Evolutionary conservation across 2,797 vertebrate species (phyloP).

Genomic region (Rhincodon typus): DNA sequence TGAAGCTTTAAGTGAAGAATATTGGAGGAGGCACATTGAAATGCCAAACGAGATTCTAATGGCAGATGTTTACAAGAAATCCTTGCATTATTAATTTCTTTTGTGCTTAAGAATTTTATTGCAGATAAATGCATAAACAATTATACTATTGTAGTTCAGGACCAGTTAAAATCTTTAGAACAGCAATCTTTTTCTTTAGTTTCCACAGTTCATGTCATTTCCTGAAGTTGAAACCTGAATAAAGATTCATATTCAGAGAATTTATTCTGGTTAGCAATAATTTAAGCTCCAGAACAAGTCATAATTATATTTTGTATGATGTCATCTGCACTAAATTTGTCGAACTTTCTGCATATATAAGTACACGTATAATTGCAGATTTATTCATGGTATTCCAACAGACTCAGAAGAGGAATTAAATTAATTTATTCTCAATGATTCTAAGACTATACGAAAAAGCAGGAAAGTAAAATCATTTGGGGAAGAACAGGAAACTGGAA

Average conservation of each 20-base stretch:
- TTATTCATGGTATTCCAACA: neutral
- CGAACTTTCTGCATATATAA: neutral
- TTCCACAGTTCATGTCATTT: neutral
- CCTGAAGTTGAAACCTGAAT: neutral
- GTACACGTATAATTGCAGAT: neutral
- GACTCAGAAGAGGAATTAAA: neutral
- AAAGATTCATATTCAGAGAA: neutral
- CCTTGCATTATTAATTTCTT: constrained; percentile 16
- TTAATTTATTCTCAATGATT: neutral
- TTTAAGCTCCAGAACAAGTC: neutral
- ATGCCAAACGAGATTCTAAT: neutral
- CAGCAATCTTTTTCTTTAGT: neutral
- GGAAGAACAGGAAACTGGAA: neutral
- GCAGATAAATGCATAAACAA: neutral
- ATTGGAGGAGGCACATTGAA: constrained; percentile 40
- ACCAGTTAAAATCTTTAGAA: neutral
- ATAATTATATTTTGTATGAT: neutral
- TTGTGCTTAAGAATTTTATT: neutral
- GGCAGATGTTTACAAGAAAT: constrained; percentile 14
- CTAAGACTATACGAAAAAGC: neutral
- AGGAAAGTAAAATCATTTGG: neutral
- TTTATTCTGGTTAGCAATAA: neutral
- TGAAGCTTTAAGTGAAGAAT: constrained; percentile 42
- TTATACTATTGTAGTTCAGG: neutral
- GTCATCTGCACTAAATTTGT: neutral